Conservation (phyloP, 2,888 invertebrate species). For the Cordilura impudica region DNA sequence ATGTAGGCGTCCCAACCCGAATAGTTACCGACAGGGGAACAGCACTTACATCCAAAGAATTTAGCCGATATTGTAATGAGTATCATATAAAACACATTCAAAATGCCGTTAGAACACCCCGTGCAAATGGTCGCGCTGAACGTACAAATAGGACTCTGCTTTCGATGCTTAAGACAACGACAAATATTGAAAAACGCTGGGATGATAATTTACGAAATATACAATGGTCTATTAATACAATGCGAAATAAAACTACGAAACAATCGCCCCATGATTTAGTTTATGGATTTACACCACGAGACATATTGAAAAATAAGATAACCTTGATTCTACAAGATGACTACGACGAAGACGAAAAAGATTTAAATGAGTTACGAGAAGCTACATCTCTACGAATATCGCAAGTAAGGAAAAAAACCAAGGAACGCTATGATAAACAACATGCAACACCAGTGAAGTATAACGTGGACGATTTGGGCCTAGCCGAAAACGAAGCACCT, state of each 20-base stretch:
- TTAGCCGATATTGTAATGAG: slow-evolving; percentile 64
- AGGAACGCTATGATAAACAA: slow-evolving; percentile 35
- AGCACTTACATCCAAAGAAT: slow-evolving; percentile 63
- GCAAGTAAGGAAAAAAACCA: slow-evolving; percentile 26
- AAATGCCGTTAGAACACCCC: slow-evolving; percentile 64
- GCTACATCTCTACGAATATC: slow-evolving; percentile 10
- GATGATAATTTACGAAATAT: slow-evolving; percentile 46
- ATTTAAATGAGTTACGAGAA: neutral
- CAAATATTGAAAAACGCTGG: slow-evolving; percentile 47
- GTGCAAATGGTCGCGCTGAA: slow-evolving; percentile 48
- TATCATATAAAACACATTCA: too few species aligned
- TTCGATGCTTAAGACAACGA: slow-evolving; percentile 5
- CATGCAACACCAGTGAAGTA: slow-evolving; percentile 36
- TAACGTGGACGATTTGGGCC: slow-evolving; percentile 43
- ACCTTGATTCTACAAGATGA: slow-evolving; percentile 45
- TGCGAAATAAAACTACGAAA: too few species aligned
- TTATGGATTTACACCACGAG: too few species aligned
- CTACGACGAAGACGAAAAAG: neutral
- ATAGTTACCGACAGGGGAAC: slow-evolving; percentile 67
- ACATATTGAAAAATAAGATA: too few species aligned
- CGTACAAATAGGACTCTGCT: slow-evolving; percentile 17
- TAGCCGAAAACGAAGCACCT: slow-evolving; percentile 48
- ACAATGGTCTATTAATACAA: too few species aligned
- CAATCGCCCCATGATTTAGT: too few species aligned
- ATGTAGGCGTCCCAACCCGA: slow-evolving; percentile 65